Base-by-base conservation (phyloP, 2,888 invertebrate genomes). In the Pterobdella sp. region DNA sequence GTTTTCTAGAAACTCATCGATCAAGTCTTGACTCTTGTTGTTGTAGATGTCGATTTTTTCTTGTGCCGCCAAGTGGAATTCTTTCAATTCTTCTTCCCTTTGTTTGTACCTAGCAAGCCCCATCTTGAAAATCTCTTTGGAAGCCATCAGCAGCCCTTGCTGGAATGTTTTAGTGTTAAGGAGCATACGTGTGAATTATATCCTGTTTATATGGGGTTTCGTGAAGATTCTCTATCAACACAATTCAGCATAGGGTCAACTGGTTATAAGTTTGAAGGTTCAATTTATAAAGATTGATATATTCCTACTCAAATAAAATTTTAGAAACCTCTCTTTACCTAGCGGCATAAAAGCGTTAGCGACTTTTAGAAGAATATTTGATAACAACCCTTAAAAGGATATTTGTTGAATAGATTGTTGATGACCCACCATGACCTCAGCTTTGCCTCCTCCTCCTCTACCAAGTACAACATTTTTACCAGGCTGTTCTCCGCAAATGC, bases 1-100 rank as follows among this genome's bases (percentile, higher is more conserved):
- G 73, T 69, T 64, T 4, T 69, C 73, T 1, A 73, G 69, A 32
- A 73, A 73, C 37, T 36, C 42, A n/a, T 69, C 73, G 34, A 73
- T 42, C 22, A 31, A 26, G 4, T 34, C 32, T 22, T 36, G 68
- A 64, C 64, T 69, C 60, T 36, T 68, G 31, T 32, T 1, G n/a
- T 52, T 71, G 34, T 56, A 56, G 0, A 29, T 56, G 26, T 60
- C 34, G 36, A 71, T 71, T 34, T 26, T 29, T 14, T 60, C 34
- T 14, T 60, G n/a, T 10, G 60, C 35, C 14, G 63, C 52, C 0
- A 18, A 34, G 2, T 37, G 56, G 31, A 71, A 71, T n/a, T 18
- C 35, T 36, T 22, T 31, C 35, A 71, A 36, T 35, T 71, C 71
- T 60, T 63, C 36, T 29, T 71, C 71, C 56, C 71, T 31, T 29